These are phyloP conservation scores for Psilopsiagon aymara DNA, from an alignment of 2,113 vertebrate genomes.

Conservation along the genomic window DNA sequence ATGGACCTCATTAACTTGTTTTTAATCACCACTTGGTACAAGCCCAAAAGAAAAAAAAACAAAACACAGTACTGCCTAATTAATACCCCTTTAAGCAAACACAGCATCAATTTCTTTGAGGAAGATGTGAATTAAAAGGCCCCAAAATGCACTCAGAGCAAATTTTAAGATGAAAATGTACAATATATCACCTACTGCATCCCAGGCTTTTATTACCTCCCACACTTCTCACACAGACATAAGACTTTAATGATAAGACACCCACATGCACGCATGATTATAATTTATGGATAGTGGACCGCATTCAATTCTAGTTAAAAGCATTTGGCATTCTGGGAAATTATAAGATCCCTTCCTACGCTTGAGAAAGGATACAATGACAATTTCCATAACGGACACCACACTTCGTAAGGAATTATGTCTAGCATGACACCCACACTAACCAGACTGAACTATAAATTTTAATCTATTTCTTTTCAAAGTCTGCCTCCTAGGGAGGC, in stretches of 20 bases:
- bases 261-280: background rate
- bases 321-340: background rate
- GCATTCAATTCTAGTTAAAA: background rate
- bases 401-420: background rate
- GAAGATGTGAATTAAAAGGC: background rate
- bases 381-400: background rate
- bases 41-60: background rate
- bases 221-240: background rate
- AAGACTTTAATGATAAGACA: slow-evolving; percentile 8
- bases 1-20: background rate
- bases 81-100: background rate
- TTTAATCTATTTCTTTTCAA: background rate
- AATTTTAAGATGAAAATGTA: background rate
- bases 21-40: background rate
- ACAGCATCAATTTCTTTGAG: background rate
- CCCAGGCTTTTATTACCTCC: background rate
- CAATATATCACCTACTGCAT: background rate
- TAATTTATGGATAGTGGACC: background rate
- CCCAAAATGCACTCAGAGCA: background rate
- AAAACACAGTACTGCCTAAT: background rate
- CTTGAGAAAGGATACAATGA: background rate
- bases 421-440: background rate
- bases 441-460: background rate
- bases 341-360: background rate
- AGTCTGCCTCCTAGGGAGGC: background rate